A percentile compares a stretch with the other conserved stretches of the same genome.
phyloP scores from a whole-genome alignment of 2,888 invertebrate species.

The Ochropacha duplaris region DNA sequence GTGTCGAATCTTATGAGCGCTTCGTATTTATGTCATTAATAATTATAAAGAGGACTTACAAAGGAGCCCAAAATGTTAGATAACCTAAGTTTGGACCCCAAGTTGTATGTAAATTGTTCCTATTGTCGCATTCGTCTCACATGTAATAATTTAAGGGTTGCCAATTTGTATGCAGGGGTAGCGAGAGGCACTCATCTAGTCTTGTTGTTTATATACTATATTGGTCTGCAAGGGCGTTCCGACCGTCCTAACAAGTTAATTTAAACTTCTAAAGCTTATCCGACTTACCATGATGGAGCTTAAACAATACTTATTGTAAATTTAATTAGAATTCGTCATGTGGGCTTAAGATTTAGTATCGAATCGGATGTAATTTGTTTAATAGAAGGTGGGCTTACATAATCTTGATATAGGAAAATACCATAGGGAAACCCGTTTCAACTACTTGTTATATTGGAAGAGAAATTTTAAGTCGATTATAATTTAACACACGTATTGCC shows the following conservation, averaged over 20 bases:
- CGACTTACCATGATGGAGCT: conserved; percentile 58
- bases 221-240: conserved; percentile 37
- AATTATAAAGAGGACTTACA: too few species aligned
- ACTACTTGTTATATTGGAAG: neutral
- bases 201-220: conserved; percentile 63
- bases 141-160: conserved; percentile 47
- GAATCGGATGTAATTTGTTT: neutral
- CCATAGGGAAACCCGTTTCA: too few species aligned
- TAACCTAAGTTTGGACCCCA: conserved; percentile 10
- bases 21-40: too few species aligned
- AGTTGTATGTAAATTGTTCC: conserved; percentile 6
- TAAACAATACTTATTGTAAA: conserved; percentile 52
- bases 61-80: neutral
- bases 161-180: conserved; percentile 65
- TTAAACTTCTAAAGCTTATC: conserved; percentile 71
- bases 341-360: conserved; percentile 1
- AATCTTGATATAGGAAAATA: neutral
- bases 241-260: conserved; percentile 68
- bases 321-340: conserved; percentile 47
- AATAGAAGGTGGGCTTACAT: neutral
- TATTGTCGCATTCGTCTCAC: conserved; percentile 43
- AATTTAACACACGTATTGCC: neutral
- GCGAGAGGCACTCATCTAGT: conserved; percentile 39
- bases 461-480: neutral
- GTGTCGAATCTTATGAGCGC: too few species aligned